Evolutionary conservation across 2,797 vertebrate species (phyloP).

Genomic region (Aldrovandia affinis): DNA sequence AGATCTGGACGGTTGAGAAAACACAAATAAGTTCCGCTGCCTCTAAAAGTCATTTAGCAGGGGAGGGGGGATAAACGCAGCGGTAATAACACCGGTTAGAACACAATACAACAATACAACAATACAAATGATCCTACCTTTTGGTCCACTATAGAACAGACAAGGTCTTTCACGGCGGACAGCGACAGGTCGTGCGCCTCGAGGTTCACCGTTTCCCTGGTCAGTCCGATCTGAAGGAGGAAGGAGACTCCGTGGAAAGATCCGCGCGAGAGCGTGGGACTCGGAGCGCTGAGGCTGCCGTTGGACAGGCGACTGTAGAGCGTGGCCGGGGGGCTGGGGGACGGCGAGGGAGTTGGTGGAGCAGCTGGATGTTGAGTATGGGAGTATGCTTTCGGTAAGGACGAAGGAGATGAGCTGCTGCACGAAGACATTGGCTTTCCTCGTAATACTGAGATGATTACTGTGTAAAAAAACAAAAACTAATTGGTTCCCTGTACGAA

Average conservation of each 20-base stretch:
- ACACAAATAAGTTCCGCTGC: neutral
- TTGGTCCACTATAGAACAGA: conserved; percentile 97
- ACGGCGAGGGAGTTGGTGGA: conserved; percentile 75
- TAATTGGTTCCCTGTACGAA: neutral
- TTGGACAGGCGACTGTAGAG: conserved; percentile 89
- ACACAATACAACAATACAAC: neutral
- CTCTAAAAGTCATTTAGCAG: neutral
- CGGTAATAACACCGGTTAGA: neutral
- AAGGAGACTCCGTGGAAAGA: conserved; percentile 93
- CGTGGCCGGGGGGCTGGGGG: conserved; percentile 81
- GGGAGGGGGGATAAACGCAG: neutral
- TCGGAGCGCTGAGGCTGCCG: conserved; percentile 89
- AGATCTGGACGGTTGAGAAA: neutral
- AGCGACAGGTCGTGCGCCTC: conserved; percentile 91
- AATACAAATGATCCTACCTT: conserved; percentile 77
- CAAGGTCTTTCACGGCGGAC: conserved; percentile 91
- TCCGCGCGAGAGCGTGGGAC: conserved; percentile 89
- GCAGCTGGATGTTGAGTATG: conserved; percentile 79
- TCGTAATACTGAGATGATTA: conserved; percentile 62
- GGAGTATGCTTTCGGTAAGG: conserved; percentile 89
- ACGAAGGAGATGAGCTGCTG: conserved; percentile 84
- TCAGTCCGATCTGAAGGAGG: conserved; percentile 94
- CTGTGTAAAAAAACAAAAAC: conserved; percentile 43
- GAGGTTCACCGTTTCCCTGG: conserved; percentile 91
- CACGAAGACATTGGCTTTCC: conserved; percentile 94